phyloP scores from a whole-genome alignment of 2,113 vertebrate genomes.

The Ailuropoda melanoleuca region DNA sequence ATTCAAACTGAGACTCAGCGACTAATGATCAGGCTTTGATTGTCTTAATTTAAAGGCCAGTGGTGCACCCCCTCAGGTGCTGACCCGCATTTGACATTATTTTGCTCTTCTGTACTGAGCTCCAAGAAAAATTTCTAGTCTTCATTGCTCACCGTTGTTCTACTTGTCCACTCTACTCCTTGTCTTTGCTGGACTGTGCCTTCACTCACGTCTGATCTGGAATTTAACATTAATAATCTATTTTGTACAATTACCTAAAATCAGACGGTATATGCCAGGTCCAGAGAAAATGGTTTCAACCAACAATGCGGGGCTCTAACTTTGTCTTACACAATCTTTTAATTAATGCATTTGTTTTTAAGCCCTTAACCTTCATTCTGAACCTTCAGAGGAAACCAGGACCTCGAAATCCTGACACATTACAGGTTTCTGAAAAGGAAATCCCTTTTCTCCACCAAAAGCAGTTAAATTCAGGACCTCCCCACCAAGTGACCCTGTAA shows the following conservation, averaged over 20 bases:
- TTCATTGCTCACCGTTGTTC: background rate
- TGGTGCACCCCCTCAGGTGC: background rate
- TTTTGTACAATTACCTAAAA: background rate
- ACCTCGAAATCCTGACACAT: background rate
- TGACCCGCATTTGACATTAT: background rate
- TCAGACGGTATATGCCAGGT: background rate
- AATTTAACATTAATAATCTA: background rate
- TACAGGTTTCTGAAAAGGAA: background rate
- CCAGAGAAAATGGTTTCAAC: background rate
- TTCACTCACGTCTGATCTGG: background rate
- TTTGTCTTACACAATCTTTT: background rate
- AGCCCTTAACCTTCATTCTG: background rate
- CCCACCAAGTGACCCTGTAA: background rate
- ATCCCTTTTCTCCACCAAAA: background rate
- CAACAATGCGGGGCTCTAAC: background rate
- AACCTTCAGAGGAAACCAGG: background rate
- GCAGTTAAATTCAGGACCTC: background rate
- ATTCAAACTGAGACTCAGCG: background rate
- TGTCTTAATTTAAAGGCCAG: background rate
- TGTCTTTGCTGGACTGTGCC: background rate
- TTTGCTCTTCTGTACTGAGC: background rate
- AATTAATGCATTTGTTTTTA: background rate
- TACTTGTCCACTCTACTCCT: background rate
- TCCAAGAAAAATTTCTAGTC: background rate
- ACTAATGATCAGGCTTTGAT: background rate